Conservation (phyloP, 2,888 invertebrate species). For the Cinara cedri region DNA sequence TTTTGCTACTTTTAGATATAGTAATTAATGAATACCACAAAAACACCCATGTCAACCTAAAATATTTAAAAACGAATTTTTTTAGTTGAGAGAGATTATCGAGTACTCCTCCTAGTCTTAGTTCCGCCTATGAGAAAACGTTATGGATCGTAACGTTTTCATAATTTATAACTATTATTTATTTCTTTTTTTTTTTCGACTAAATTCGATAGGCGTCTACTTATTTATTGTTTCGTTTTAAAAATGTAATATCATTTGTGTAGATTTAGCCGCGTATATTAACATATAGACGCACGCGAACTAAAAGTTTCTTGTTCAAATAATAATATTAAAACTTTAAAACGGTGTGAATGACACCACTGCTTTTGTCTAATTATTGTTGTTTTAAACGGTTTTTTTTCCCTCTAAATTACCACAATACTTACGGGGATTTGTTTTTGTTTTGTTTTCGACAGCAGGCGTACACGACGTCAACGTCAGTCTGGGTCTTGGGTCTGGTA, state of each 20-base stretch:
- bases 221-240: conserved; percentile 10
- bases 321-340: not conserved
- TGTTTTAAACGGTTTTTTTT: not conserved
- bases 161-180: too few species aligned
- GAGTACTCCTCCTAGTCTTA: too few species aligned
- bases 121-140: too few species aligned
- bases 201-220: not conserved
- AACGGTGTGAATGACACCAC: conserved; percentile 33
- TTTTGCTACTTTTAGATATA: too few species aligned
- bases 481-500: conserved; percentile 66
- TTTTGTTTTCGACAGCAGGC: conserved; percentile 35
- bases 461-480: conserved; percentile 61
- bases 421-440: not conserved
- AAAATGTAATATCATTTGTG: not conserved
- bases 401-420: not conserved
- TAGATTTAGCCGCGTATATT: conserved; percentile 23
- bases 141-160: too few species aligned
- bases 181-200: not conserved
- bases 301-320: not conserved
- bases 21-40: too few species aligned
- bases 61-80: too few species aligned
- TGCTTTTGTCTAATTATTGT: conserved; percentile 42
- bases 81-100: too few species aligned
- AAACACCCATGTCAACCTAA: too few species aligned
- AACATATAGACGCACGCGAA: not conserved